Evolutionary conservation across 2,113 vertebrate genomes (phyloP).

Genomic region (Odontesthes bonariensis): DNA sequence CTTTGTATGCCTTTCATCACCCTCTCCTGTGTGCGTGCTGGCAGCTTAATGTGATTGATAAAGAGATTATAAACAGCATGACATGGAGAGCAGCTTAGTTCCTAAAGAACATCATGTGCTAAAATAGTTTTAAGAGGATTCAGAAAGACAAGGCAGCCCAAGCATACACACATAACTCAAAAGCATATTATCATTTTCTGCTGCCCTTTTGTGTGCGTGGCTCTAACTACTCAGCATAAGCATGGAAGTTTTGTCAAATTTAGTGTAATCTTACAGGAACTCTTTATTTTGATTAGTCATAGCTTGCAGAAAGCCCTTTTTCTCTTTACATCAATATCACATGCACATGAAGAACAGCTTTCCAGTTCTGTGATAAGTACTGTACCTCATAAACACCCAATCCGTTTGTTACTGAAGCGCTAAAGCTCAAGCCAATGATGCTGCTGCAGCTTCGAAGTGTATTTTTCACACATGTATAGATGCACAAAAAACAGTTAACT

Average conservation of each 20-base stretch:
- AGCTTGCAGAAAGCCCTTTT: conserved; percentile 4
- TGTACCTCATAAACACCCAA: conserved; percentile 1
- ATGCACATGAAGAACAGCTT: conserved; percentile 10
- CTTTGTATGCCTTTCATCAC: conserved; percentile 60
- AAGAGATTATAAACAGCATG: conserved; percentile 56
- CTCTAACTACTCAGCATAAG: background rate
- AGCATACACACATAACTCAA: background rate
- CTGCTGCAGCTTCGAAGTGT: conserved; percentile 1
- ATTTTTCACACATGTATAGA: conserved; percentile 30
- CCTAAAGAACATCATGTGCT: conserved; percentile 37
- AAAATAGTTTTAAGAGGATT: conserved; percentile 26
- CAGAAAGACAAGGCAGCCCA: conserved; percentile 1
- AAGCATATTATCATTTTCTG: background rate
- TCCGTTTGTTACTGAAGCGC: conserved; percentile 19
- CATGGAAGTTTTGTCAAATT: background rate
- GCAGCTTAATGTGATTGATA: conserved; percentile 64
- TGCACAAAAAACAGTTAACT: conserved; percentile 13
- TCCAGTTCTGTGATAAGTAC: conserved; percentile 19
- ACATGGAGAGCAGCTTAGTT: conserved; percentile 29
- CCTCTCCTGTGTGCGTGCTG: conserved; percentile 38
- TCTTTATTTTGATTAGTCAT: background rate
- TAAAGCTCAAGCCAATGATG: background rate
- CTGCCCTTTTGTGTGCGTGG: background rate
- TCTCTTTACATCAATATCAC: background rate
- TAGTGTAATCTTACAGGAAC: background rate